phyloP scores from a whole-genome alignment of 2,888 invertebrate species.

The Archips crataeganus region DNA sequence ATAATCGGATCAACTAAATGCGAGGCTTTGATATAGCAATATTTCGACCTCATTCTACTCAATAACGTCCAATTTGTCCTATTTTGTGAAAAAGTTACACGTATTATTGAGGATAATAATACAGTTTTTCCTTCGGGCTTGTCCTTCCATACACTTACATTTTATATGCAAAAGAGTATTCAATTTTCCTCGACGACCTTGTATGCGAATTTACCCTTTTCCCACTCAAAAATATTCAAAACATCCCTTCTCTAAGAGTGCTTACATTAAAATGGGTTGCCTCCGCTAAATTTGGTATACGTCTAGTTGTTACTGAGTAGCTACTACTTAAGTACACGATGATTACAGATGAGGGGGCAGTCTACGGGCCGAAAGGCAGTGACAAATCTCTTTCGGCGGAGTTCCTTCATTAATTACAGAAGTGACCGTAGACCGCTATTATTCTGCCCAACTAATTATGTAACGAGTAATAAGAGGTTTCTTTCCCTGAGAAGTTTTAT shows the following conservation, averaged over 20 bases:
- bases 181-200: neutral
- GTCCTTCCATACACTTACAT: neutral
- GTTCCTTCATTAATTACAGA: constrained; percentile 6
- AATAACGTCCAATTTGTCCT: constrained; percentile 28
- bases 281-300: constrained; percentile 8
- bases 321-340: neutral
- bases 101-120: neutral
- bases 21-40: constrained; percentile 1
- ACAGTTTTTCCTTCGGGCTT: neutral
- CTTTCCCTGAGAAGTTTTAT: neutral
- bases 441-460: neutral
- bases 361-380: neutral
- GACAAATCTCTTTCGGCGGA: constrained; percentile 13
- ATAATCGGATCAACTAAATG: constrained; percentile 25
- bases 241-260: constrained; percentile 12
- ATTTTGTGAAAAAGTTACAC: neutral
- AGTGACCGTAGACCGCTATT: neutral
- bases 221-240: constrained; percentile 10
- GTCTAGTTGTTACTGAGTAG: neutral
- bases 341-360: constrained; percentile 1
- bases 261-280: constrained; percentile 3
- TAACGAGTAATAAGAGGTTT: constrained; percentile 7
- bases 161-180: constrained; percentile 11
- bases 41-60: constrained; percentile 19
- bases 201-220: constrained; percentile 5